phyloP scores from a whole-genome alignment of 2,113 vertebrate genomes.

The Triplophysa dalaica region DNA sequence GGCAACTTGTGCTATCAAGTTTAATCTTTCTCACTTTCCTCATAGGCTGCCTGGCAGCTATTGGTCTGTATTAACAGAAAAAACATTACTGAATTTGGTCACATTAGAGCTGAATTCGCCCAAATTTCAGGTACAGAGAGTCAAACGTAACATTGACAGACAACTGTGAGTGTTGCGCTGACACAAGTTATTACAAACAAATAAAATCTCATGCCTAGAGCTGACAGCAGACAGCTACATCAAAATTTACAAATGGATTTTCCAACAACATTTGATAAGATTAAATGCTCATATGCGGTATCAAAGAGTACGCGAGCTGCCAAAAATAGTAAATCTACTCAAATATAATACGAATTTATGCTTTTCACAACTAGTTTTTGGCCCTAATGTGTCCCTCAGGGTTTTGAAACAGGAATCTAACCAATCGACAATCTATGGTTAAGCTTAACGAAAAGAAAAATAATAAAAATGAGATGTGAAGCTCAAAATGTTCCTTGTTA shows the following conservation, averaged over 20 bases:
- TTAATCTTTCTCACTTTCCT: slow-evolving; percentile 68
- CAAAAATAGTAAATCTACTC: neutral
- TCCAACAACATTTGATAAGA: slow-evolving; percentile 2
- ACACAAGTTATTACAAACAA: slow-evolving; percentile 39
- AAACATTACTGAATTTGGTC: slow-evolving; percentile 73
- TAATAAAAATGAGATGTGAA: slow-evolving; percentile 5
- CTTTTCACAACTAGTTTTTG: neutral
- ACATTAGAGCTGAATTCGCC: slow-evolving; percentile 58
- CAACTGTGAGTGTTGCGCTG: slow-evolving; percentile 42
- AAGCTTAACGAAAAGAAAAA: neutral
- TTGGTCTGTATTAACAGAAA: slow-evolving; percentile 65
- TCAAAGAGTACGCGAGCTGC: slow-evolving; percentile 15
- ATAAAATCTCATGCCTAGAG: slow-evolving; percentile 9
- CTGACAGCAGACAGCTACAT: neutral
- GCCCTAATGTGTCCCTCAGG: neutral
- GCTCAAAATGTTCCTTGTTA: neutral
- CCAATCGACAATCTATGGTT: slow-evolving; percentile 5
- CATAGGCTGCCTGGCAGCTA: slow-evolving; percentile 54
- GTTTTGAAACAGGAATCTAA: slow-evolving; percentile 9
- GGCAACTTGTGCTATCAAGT: slow-evolving; percentile 68
- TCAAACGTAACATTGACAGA: slow-evolving; percentile 49
- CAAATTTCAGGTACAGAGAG: slow-evolving; percentile 41
- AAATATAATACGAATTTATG: slow-evolving; percentile 10
- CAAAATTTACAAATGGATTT: slow-evolving; percentile 10
- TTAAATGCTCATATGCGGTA: neutral